Base-by-base conservation (phyloP, 2,888 invertebrate genomes). In the Agonopterix alstromeriana region DNA sequence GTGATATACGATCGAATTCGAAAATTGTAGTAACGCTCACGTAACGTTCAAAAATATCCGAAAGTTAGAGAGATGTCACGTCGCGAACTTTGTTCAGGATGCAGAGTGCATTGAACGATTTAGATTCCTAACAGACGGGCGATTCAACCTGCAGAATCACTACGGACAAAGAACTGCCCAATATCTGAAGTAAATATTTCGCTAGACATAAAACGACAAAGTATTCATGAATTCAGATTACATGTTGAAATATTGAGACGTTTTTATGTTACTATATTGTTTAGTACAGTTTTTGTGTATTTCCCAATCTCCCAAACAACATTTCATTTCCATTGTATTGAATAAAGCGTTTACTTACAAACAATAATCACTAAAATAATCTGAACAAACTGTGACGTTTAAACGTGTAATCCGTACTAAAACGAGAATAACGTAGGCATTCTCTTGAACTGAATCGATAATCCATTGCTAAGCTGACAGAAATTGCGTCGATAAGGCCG, bases 91-190 rank as follows among this genome's bases (percentile, higher is more conserved):
- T 46, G 10, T 38, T 17, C 27, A 45, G 27, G 35, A 49, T 49
- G 43, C 45, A 55, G 67, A 63, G 74, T 66, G 72, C 73, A 72
- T 68, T 60, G 72, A 63, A 73, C 73, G 69, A 48, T 56, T 61
- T 60, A 62, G 57, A 49, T 56, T 53, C 55, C 58, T 45, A 60
- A 57, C 58, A 59, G 56, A 58, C 58, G 53, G 12, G 42, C 11
- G 12, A 42, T n/a, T 38, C 38, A 27, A 27, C 27, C 27, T 27
- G 27, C 27, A 1, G 27, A 27, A 27, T 27, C 27, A 7, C 27
- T 5, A 27, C 27, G 3, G 27, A 27, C 27, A 27, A 27, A 27
- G 27, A 27, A 27, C 27, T 27, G 5, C 27, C 27, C 27, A 27
- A 5, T 27, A 7, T 27, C 27, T 27, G 27, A 27, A 27, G 27